Conservation (phyloP, 1,140 invertebrate species). For the Aphelenchoides avenae region DNA sequence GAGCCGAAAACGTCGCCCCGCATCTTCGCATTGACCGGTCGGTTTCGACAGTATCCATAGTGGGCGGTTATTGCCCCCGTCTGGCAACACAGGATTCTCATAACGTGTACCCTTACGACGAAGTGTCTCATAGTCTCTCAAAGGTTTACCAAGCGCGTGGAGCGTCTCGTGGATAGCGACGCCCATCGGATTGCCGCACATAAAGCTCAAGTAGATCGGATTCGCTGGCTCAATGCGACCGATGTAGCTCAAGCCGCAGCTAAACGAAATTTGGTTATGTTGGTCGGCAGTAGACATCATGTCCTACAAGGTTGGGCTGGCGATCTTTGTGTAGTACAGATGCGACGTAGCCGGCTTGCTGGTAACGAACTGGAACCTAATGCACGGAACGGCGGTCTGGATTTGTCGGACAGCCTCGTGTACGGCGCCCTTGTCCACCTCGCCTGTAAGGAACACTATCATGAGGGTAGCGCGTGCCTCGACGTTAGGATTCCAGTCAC, state of each 20-base stretch:
- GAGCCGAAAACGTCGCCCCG: too few relatives aligned
- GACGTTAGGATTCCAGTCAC: too few relatives aligned
- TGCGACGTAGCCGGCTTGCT: slow-evolving; percentile 36
- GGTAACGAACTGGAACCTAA: slow-evolving; percentile 37
- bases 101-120: too few relatives aligned
- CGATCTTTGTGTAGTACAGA: slow-evolving; percentile 49
- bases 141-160: slow-evolving; percentile 25
- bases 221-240: slow-evolving; percentile 43
- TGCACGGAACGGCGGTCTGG: slow-evolving; percentile 47
- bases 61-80: too few relatives aligned
- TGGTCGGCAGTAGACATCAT: slow-evolving; percentile 14
- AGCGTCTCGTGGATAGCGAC: slow-evolving; percentile 55
- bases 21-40: too few relatives aligned
- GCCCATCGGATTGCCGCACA: slow-evolving; percentile 50
- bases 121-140: too few relatives aligned
- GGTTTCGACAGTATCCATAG: too few relatives aligned
- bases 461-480: too few relatives aligned
- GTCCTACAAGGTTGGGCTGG: slow-evolving; percentile 30
- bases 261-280: slow-evolving; percentile 8
- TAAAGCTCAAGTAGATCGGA: slow-evolving; percentile 47
- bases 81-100: too few relatives aligned
- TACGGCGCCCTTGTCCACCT: slow-evolving; percentile 38
- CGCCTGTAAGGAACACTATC: slow-evolving; percentile 36
- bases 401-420: slow-evolving; percentile 49
- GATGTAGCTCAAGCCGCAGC: slow-evolving; percentile 53